These are phyloP conservation scores for Chymomyza fuscimana DNA, from an alignment of 2,888 invertebrate genomes.

Conservation along the genomic window DNA sequence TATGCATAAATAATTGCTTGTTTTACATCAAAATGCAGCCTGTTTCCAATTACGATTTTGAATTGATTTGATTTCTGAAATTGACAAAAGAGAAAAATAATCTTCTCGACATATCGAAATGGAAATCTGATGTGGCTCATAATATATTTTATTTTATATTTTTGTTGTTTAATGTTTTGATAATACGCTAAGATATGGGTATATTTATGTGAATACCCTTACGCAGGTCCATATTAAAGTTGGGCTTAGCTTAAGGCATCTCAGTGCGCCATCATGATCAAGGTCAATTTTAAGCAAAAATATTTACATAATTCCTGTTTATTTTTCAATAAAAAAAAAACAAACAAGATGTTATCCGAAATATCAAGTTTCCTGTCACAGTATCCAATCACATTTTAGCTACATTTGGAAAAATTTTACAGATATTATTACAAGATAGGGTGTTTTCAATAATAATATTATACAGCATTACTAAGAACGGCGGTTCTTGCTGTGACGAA, in stretches of 20 bases:
- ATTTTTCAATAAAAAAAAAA: neutral
- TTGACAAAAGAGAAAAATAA: neutral
- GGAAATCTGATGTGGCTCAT: neutral
- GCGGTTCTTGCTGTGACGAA: no score
- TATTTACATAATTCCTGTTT: neutral
- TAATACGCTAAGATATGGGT: neutral
- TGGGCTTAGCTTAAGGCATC: neutral
- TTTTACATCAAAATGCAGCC: neutral
- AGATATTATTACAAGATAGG: no score
- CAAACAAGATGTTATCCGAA: no score
- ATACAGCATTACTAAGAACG: no score
- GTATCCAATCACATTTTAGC: no score
- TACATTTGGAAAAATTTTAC: no score
- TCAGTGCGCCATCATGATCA: neutral
- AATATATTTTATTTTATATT: neutral
- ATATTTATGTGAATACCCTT: neutral
- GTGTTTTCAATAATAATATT: no score
- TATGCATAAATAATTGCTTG: conserved; percentile 24
- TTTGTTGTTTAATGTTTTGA: neutral
- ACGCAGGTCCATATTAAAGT: neutral
- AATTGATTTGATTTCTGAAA: neutral
- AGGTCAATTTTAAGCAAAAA: neutral
- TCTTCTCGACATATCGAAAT: neutral
- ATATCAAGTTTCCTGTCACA: no score
- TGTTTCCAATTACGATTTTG: neutral